Evolutionary conservation across 2,797 vertebrate genomes (phyloP).

Genomic region (Siniperca undulata): DNA sequence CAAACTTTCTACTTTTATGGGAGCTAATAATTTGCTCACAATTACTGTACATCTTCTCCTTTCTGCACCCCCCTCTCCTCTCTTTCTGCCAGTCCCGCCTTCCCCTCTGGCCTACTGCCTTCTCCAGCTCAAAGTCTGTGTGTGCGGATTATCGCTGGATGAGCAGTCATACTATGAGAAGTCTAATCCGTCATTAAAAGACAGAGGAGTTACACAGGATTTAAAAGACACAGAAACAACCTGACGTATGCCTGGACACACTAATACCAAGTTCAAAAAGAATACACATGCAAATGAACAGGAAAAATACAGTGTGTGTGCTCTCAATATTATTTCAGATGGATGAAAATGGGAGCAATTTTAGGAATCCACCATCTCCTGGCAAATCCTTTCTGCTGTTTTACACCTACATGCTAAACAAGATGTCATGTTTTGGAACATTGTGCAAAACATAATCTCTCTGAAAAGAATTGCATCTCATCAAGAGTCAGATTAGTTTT

Average conservation of each 20-base stretch:
- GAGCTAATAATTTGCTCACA: constrained; percentile 39
- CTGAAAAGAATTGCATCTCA: constrained; percentile 25
- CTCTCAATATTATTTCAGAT: neutral
- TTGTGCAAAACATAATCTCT: constrained; percentile 24
- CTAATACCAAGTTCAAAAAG: constrained; percentile 23
- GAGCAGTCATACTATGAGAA: constrained; percentile 77
- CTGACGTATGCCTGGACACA: constrained; percentile 36
- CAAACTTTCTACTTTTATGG: constrained; percentile 23
- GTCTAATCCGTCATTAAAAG: constrained; percentile 78
- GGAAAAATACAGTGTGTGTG: neutral
- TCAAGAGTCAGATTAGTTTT: constrained; percentile 33
- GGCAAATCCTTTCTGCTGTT: constrained; percentile 19
- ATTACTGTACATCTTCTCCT: constrained; percentile 10
- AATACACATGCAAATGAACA: constrained; percentile 18
- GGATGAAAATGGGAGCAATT: constrained; percentile 14
- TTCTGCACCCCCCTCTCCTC: neutral
- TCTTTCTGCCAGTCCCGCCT: constrained; percentile 30
- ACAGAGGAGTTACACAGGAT: constrained; percentile 71
- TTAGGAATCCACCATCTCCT: neutral
- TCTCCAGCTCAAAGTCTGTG: constrained; percentile 53
- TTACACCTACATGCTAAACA: constrained; percentile 28
- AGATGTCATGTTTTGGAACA: constrained; percentile 30
- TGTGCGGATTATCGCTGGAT: constrained; percentile 75
- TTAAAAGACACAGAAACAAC: constrained; percentile 57
- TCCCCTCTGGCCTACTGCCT: constrained; percentile 52